These are phyloP conservation scores for Drosophila bifasciata DNA, from an alignment of 1,140 invertebrate species.

Conservation along the genomic window DNA sequence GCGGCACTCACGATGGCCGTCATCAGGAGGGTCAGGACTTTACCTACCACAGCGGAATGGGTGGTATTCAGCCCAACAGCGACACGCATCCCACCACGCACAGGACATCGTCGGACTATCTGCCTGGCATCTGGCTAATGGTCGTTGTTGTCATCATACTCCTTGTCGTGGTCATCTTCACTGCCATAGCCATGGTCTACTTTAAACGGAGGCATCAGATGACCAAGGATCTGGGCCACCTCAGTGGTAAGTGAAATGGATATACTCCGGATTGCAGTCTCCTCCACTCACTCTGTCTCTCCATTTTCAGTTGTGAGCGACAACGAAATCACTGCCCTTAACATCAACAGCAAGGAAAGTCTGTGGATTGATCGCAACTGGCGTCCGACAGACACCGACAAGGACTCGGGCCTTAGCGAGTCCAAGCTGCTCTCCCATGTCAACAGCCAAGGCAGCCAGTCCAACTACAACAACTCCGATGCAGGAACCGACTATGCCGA, in stretches of 20 bases:
- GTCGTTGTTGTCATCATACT: constrained; percentile 87
- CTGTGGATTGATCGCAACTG: constrained; percentile 91
- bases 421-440: constrained; percentile 87
- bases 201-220: constrained; percentile 87
- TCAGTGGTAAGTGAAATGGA: constrained; percentile 66
- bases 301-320: constrained; percentile 85
- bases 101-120: constrained; percentile 83
- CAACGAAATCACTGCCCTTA: constrained; percentile 88
- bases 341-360: constrained; percentile 89
- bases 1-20: constrained; percentile 74
- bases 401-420: constrained; percentile 86
- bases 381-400: constrained; percentile 88
- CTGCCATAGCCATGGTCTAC: constrained; percentile 87
- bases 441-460: constrained; percentile 85
- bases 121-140: constrained; percentile 91
- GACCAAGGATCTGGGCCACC: constrained; percentile 87
- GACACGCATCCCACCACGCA: constrained; percentile 72
- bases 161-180: constrained; percentile 88
- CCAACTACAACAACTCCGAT: constrained; percentile 84
- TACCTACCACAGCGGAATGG: constrained; percentile 69
- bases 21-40: constrained; percentile 66
- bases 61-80: constrained; percentile 51
- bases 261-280: neutral
- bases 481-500: constrained; percentile 90
- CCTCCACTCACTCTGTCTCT: neutral